Conservation (phyloP, 2,888 invertebrate species). For the Tanytarsus gracilentus region DNA sequence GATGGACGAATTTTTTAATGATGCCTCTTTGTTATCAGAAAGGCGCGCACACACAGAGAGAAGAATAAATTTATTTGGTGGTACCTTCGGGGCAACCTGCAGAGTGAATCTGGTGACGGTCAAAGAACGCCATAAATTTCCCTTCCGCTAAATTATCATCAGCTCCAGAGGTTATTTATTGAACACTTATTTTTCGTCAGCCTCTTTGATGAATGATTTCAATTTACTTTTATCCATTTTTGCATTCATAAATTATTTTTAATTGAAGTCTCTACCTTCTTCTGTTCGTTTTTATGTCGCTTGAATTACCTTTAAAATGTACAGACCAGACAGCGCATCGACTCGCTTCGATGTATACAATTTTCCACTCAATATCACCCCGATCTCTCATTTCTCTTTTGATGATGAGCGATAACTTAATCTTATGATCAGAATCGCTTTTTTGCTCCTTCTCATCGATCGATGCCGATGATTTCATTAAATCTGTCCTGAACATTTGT, state of each 20-base stretch:
- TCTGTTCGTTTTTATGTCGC: not conserved
- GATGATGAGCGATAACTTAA: slow-evolving; percentile 23
- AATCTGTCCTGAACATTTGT: not conserved
- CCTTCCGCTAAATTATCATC: slow-evolving; percentile 14
- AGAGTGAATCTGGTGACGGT: not conserved
- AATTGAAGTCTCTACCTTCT: slow-evolving; percentile 8
- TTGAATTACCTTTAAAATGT: too few relatives aligned
- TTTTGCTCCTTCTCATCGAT: not conserved
- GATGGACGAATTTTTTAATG: slow-evolving; percentile 5
- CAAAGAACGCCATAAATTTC: slow-evolving; percentile 10
- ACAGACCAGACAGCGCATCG: not conserved
- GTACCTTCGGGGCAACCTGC: not conserved
- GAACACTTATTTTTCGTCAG: slow-evolving; percentile 23
- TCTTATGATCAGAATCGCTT: not conserved
- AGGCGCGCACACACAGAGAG: not conserved
- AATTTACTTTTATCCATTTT: slow-evolving; percentile 7
- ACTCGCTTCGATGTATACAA: not conserved
- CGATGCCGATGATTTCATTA: slow-evolving; percentile 7
- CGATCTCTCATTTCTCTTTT: not conserved
- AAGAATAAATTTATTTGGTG: not conserved
- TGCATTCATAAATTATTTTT: slow-evolving; percentile 21
- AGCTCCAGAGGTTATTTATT: slow-evolving; percentile 4
- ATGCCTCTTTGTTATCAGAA: not conserved
- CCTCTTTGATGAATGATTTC: slow-evolving; percentile 19
- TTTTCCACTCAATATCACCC: not conserved